phyloP scores from a whole-genome alignment of 2,888 invertebrate genomes.

The Drosophila emarginata region DNA sequence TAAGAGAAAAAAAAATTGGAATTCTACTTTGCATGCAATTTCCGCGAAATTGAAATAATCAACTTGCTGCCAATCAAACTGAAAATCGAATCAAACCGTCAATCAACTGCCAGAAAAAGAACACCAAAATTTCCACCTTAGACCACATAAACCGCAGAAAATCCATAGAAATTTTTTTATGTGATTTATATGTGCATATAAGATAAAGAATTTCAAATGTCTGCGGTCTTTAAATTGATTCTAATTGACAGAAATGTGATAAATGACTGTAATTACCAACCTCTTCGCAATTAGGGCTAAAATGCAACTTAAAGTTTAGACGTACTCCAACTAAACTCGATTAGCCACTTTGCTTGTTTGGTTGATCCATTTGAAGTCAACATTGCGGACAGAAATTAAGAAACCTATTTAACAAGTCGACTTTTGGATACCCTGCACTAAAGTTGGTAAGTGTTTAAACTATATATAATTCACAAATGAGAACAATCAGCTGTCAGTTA shows the following conservation, averaged over 20 bases:
- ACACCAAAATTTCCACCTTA: neutral
- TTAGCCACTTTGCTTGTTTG: slow-evolving; percentile 5
- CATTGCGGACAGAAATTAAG: neutral
- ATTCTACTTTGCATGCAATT: slow-evolving; percentile 3
- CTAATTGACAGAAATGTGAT: neutral
- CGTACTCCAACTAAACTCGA: neutral
- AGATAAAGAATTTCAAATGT: neutral
- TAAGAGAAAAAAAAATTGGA: neutral
- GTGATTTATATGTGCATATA: neutral
- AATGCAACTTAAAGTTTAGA: neutral
- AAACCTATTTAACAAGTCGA: neutral
- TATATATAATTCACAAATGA: no score
- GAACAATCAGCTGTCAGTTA: no score
- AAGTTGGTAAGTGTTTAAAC: neutral
- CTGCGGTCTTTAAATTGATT: neutral
- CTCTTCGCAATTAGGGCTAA: neutral
- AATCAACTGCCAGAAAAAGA: slow-evolving; percentile 4
- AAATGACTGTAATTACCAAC: neutral
- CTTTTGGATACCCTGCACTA: neutral
- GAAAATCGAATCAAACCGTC: slow-evolving; percentile 6
- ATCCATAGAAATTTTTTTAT: neutral
- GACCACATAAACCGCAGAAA: neutral
- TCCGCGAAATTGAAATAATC: slow-evolving; percentile 6
- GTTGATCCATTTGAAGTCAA: neutral
- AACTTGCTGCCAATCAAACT: slow-evolving; percentile 4